phyloP scores from a whole-genome alignment of 2,888 invertebrate genomes.

The Sphecodes monilicornis region DNA sequence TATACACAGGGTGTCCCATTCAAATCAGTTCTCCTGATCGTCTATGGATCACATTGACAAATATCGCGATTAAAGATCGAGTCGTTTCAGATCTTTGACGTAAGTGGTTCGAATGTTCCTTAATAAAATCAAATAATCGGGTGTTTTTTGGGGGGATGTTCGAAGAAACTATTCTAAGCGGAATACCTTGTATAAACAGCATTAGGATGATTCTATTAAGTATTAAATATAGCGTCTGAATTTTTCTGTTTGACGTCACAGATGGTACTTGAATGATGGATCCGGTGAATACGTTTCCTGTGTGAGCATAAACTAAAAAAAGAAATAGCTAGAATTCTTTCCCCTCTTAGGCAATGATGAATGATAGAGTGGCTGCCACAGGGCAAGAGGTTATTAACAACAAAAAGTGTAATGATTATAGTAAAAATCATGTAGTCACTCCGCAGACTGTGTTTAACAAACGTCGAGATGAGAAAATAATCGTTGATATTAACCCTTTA shows the following conservation, averaged over 20 bases:
- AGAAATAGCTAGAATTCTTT: not conserved
- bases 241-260: conserved; percentile 26
- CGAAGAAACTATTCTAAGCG: not conserved
- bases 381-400: not conserved
- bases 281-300: not conserved
- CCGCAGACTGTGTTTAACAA: not conserved
- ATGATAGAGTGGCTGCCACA: not conserved
- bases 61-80: not conserved
- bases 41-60: not conserved
- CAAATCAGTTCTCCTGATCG: not conserved
- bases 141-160: not conserved
- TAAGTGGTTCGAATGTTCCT: not conserved
- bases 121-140: not conserved
- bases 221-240: conserved; percentile 18
- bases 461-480: not conserved
- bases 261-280: not conserved
- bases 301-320: not conserved
- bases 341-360: not conserved
- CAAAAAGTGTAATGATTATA: not conserved
- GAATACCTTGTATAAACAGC: not conserved
- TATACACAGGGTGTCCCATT: not conserved
- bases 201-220: conserved; percentile 25
- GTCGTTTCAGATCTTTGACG: not conserved
- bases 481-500: not conserved
- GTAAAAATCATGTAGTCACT: not conserved